A percentile compares a stretch with the other conserved stretches of the same genome.
Evolutionary conservation across 2,888 invertebrate species (phyloP).

Genomic region (Argyra leucocephala): DNA sequence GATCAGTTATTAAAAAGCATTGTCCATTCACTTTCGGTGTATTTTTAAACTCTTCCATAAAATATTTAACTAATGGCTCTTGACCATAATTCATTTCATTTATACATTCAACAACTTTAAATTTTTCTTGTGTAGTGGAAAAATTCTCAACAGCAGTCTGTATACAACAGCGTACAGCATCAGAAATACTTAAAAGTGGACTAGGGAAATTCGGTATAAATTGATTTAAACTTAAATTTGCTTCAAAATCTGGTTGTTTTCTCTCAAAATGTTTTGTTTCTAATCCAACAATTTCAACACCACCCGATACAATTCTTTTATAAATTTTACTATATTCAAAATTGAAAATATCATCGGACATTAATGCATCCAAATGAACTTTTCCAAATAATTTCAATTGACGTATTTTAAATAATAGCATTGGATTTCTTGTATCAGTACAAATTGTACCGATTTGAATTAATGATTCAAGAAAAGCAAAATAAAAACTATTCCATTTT

Average conservation of each 20-base stretch:
- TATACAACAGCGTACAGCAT: conserved; percentile 50
- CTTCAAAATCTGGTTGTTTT: conserved; percentile 31
- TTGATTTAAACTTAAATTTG: conserved; percentile 61
- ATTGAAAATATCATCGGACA: conserved; percentile 25
- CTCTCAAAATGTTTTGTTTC: conserved; percentile 39
- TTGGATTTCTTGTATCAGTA: conserved; percentile 55
- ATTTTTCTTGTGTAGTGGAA: conserved; percentile 46
- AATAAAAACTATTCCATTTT: conserved; percentile 71
- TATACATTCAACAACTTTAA: conserved; percentile 49
- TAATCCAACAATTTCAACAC: conserved; percentile 63
- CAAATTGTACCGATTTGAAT: conserved; percentile 66
- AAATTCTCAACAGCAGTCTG: conserved; percentile 62
- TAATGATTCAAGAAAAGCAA: conserved; percentile 76
- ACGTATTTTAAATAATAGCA: conserved; percentile 62
- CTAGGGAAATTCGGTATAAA: conserved; percentile 54
- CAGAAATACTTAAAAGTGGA: conserved; percentile 30
- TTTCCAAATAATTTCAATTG: conserved; percentile 56
- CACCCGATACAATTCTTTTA: conserved; percentile 50
- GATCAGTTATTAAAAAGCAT: conserved; percentile 44
- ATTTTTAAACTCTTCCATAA: conserved; percentile 52
- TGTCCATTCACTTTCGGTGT: conserved; percentile 57
- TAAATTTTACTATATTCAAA: conserved; percentile 24
- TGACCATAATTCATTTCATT: conserved; percentile 42
- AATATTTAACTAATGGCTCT: conserved; percentile 45
- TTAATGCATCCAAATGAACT: conserved; percentile 47